phyloP scores from a whole-genome alignment of 1,140 invertebrate species.

The Lethocerus indicus region DNA sequence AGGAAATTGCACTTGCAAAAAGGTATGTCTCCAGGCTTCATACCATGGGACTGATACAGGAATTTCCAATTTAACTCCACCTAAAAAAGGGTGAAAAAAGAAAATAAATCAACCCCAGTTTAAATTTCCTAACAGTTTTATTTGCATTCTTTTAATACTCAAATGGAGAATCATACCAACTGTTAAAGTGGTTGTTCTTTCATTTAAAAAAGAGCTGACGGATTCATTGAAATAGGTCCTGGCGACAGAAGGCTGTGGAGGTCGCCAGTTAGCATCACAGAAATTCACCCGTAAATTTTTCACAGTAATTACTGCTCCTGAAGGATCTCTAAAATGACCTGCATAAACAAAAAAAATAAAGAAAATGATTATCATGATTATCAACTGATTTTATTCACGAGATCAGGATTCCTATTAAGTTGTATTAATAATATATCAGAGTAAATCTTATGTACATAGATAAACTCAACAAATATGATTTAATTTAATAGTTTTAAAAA shows the following conservation, averaged over 20 bases:
- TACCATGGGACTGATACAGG: conserved; percentile 82
- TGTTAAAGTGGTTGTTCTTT: conserved; percentile 35
- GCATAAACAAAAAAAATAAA: conserved; percentile 22
- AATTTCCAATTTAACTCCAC: conserved; percentile 12
- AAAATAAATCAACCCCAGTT: not conserved
- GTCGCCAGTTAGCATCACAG: conserved; percentile 60
- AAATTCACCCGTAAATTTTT: conserved; percentile 65
- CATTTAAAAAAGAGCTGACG: conserved; percentile 50
- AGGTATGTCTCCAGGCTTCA: conserved; percentile 85
- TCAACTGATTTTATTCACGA: too few species aligned
- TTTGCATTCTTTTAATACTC: not conserved
- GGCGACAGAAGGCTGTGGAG: conserved; percentile 64
- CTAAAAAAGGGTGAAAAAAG: conserved; percentile 7
- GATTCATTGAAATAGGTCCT: conserved; percentile 76
- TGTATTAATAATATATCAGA: not conserved
- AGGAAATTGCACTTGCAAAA: conserved; percentile 73
- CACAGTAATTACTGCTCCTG: conserved; percentile 49
- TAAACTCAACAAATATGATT: not conserved
- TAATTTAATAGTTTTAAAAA: too few species aligned
- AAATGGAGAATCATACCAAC: conserved; percentile 23
- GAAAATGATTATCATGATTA: too few species aligned
- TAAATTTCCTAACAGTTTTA: not conserved
- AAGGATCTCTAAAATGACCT: conserved; percentile 72
- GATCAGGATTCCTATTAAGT: too few species aligned
- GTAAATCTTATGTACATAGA: not conserved